Evolutionary conservation across 2,797 vertebrate species (phyloP).

Genomic region (Chelon labrosus): DNA sequence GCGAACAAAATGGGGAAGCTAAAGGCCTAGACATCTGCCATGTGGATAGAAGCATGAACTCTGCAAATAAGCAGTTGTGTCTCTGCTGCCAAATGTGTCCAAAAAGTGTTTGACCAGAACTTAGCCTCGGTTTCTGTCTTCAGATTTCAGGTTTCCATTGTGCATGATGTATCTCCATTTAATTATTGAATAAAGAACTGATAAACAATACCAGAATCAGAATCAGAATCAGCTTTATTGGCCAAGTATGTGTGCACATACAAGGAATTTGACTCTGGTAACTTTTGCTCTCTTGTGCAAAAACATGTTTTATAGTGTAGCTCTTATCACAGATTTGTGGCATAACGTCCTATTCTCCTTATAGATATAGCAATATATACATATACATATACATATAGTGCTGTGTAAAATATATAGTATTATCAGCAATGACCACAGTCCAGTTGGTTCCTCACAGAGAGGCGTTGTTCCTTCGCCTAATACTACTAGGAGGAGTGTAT

Average conservation of each 20-base stretch:
- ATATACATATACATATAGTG: too few relatives aligned
- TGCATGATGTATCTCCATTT: neutral
- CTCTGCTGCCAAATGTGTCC: neutral
- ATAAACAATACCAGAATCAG: too few relatives aligned
- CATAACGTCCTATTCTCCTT: too few relatives aligned
- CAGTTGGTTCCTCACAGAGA: too few relatives aligned
- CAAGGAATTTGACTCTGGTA: too few relatives aligned
- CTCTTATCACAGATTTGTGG: neutral
- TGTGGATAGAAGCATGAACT: conserved; percentile 3
- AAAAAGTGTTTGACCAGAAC: neutral
- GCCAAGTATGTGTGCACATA: too few relatives aligned
- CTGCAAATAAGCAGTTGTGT: neutral
- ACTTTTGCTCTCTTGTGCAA: too few relatives aligned
- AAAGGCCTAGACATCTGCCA: neutral
- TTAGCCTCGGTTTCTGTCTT: too few relatives aligned
- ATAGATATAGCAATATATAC: too few relatives aligned
- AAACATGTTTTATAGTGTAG: neutral
- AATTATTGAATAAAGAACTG: neutral
- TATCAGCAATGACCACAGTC: too few relatives aligned
- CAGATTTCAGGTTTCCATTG: neutral
- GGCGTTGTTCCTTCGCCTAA: neutral
- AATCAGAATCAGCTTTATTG: too few relatives aligned
- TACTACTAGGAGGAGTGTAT: neutral
- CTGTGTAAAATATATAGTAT: too few relatives aligned
- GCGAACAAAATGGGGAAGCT: neutral